Evolutionary conservation across 2,888 invertebrate genomes (phyloP), one percentile per base, ranked within the genome.

Genomic region (Zaprionus lineosus): DNA sequence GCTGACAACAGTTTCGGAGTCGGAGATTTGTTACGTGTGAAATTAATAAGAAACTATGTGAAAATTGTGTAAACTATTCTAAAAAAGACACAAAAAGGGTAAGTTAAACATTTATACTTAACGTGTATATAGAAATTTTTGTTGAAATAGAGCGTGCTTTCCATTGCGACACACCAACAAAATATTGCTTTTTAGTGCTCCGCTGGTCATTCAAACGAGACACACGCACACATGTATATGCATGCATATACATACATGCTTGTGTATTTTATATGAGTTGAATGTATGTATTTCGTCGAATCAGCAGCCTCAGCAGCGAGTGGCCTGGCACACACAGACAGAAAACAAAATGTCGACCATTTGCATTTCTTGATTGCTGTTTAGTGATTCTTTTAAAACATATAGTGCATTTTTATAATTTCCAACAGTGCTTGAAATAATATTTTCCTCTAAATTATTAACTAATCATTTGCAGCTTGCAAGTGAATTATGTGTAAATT

Each of bases 341-440:
- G 78, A 82, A 86, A 84, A 84, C 84, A 84, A 84, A 84, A 84
- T 84, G 84, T 84, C 84, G 84, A 84, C 84, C 84, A 63, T 76
- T 86, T 70, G 64, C 65, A 64, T 71, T 75, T 71, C 63, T 68
- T 55, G 47, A 61, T 61, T 60, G 57, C 37, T 57, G 59, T 77
- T 67, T 72, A 39, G 36, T 19, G 16, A 37, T 44, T 36, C 33
- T n/a, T 73, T 33, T 40, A 16, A 56, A 43, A 36, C 40, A 33
- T 24, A 41, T 43, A 19, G 34, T 59, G 39, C 18, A 12, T n/a
- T 26, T 41, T 44, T 33, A 59, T 43, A 46, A 31, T 43, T 19
- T 9, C 9, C 5, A 40, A 52, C 12, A 21, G 9, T 55, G 29
- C 16, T 19, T 26, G 16, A 33, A 36, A 24, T 31, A n/a, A 36